Evolutionary conservation across 2,113 vertebrate species (phyloP).

Genomic region (Notarius lentiginosus): DNA sequence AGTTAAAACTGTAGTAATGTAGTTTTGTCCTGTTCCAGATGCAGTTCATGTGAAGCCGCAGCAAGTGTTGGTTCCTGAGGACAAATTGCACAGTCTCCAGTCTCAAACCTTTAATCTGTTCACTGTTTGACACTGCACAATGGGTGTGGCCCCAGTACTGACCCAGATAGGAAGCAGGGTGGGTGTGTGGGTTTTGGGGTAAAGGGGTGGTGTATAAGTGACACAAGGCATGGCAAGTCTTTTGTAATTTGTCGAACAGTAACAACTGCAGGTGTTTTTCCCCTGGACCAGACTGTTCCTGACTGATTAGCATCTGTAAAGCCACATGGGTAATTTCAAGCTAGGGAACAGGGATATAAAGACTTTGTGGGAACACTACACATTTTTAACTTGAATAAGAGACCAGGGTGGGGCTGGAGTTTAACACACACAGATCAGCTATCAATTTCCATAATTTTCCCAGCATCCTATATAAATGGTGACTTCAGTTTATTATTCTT

Average conservation of each 20-base stretch:
- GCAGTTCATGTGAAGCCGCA: slow-evolving; percentile 90
- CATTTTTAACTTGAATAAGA: slow-evolving; percentile 59
- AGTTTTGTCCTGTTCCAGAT: slow-evolving; percentile 73
- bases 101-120: slow-evolving; percentile 77
- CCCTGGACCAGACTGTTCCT: slow-evolving; percentile 60
- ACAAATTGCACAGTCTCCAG: slow-evolving; percentile 71
- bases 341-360: background rate
- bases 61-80: slow-evolving; percentile 70
- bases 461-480: slow-evolving; percentile 73
- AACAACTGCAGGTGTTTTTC: slow-evolving; percentile 65
- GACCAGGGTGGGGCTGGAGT: slow-evolving; percentile 21
- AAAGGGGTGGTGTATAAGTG: slow-evolving; percentile 34
- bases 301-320: slow-evolving; percentile 52
- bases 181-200: slow-evolving; percentile 17
- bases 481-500: slow-evolving; percentile 73
- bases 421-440: slow-evolving; percentile 53
- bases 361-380: slow-evolving; percentile 52
- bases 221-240: slow-evolving; percentile 54
- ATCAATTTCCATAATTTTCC: slow-evolving; percentile 76
- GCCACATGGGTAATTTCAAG: slow-evolving; percentile 34
- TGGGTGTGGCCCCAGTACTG: slow-evolving; percentile 69
- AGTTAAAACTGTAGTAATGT: background rate
- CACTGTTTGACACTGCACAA: slow-evolving; percentile 76
- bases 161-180: slow-evolving; percentile 63
- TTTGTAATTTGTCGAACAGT: slow-evolving; percentile 73